Evolutionary conservation across 2,797 vertebrate species (phyloP).

Genomic region (Pygocentrus nattereri): DNA sequence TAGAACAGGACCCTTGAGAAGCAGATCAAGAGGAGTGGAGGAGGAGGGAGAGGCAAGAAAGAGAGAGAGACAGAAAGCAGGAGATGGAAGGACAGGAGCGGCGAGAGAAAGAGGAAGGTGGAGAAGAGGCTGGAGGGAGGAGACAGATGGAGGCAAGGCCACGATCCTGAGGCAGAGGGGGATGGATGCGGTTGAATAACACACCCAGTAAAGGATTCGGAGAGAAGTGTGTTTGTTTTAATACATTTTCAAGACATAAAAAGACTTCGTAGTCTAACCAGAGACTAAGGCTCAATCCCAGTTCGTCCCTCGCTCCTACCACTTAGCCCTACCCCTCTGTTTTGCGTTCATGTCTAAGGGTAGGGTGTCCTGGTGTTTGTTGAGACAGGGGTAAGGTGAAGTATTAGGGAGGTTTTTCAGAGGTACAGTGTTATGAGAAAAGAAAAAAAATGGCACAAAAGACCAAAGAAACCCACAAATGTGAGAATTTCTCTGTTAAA

Average conservation of each 20-base stretch:
- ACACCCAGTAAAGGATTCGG: constrained; percentile 51
- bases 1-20: constrained; percentile 45
- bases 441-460: too few species aligned
- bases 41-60: background rate
- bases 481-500: too few species aligned
- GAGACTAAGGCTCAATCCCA: too few species aligned
- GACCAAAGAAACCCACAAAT: too few species aligned
- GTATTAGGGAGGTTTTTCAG: too few species aligned
- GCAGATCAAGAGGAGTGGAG: constrained; percentile 26
- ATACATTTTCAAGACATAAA: background rate
- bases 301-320: too few species aligned
- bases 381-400: too few species aligned
- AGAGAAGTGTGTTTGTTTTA: constrained; percentile 24
- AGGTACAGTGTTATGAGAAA: too few species aligned
- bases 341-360: too few species aligned
- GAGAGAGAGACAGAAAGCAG: constrained; percentile 15
- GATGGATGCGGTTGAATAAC: constrained; percentile 58
- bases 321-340: too few species aligned
- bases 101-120: constrained; percentile 12
- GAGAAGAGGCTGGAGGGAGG: constrained; percentile 9
- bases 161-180: constrained; percentile 26
- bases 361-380: too few species aligned
- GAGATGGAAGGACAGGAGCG: background rate
- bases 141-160: constrained; percentile 24
- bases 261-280: too few species aligned